Base-by-base conservation (phyloP, 2,888 invertebrate species). In the Bimastos eiseni region DNA sequence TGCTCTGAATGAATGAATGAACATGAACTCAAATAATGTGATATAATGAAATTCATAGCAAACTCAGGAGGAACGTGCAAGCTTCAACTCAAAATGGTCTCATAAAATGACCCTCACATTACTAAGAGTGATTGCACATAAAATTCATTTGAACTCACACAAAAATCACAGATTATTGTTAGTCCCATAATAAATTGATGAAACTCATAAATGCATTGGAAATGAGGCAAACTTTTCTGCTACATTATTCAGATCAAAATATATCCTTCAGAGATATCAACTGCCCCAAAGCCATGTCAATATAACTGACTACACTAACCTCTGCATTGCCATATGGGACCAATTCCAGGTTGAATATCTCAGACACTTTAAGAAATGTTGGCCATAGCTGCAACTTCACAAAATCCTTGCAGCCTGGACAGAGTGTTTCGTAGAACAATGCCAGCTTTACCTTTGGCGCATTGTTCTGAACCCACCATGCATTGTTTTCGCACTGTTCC, bases 281-380 rank as follows among this genome's bases (percentile, higher is more conserved):
- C n/a, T n/a, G 49, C 19, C 19, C 19, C 3, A 49, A 49, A 4
- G 21, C 19, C 8, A 41, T 41, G 41, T 11, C 70, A 70, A 70
- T 70, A n/a, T n/a, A n/a, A 70, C n/a, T 70, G 70, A 70, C 70
- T 70, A 0, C 19, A 92, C 92, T 92, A 92, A 94, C 94, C 90
- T 91, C 38, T 13, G 95, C 95, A 92, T 95, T 95, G 70, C 95
- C 95, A 93, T 94, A 95, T 13, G 95, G 95, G 13, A 95, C 93
- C 13, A 95, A 90, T 13, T 94, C 93, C 19, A 95, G 90, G 90
- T 94, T 93, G 92, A 94, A 93, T 37, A 95, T 94, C 37, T 92
- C 90, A 13, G 89, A 41, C 8, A 95, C 90, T 37, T 92, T 92
- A 70, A 92, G 37, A 91, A 92, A 94, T 11, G 94, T 92, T 8